phyloP scores from a whole-genome alignment of 2,797 vertebrate species.

The Chanos chanos region DNA sequence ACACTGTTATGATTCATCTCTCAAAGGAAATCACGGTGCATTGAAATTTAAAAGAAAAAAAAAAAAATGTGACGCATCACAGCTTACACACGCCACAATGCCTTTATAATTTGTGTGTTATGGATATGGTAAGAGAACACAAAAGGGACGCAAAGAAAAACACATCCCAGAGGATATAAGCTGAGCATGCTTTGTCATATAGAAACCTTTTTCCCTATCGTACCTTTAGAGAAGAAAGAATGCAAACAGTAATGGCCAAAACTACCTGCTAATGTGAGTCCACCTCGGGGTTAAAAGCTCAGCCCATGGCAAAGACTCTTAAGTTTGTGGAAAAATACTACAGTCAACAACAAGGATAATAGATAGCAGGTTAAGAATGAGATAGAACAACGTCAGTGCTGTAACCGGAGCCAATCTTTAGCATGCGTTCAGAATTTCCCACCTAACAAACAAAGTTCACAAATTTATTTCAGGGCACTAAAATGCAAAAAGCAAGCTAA shows the following conservation, averaged over 20 bases:
- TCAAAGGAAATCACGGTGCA: neutral
- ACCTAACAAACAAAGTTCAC: constrained; percentile 50
- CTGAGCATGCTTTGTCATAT: constrained; percentile 6
- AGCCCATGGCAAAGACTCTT: neutral
- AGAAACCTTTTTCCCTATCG: neutral
- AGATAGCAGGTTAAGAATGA: constrained; percentile 23
- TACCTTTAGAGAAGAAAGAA: neutral
- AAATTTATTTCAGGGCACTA: constrained; percentile 36
- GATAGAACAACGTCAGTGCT: constrained; percentile 7
- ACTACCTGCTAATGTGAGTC: neutral
- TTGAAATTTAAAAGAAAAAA: constrained; percentile 12
- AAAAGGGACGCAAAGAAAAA: constrained; percentile 7
- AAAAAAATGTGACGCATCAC: constrained; percentile 1
- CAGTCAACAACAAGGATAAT: constrained; percentile 11
- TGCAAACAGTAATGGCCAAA: neutral
- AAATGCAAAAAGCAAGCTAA: constrained; percentile 34
- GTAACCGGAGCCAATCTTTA: constrained; percentile 31
- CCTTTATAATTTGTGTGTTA: constrained; percentile 2
- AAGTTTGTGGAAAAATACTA: constrained; percentile 12
- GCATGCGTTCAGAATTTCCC: constrained; percentile 49
- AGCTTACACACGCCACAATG: neutral
- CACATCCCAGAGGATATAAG: constrained; percentile 1
- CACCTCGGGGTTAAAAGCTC: neutral
- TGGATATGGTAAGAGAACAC: neutral
- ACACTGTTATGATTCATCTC: neutral